Evolutionary conservation across 2,113 vertebrate species (phyloP).

Genomic region (Nothocercus julius): DNA sequence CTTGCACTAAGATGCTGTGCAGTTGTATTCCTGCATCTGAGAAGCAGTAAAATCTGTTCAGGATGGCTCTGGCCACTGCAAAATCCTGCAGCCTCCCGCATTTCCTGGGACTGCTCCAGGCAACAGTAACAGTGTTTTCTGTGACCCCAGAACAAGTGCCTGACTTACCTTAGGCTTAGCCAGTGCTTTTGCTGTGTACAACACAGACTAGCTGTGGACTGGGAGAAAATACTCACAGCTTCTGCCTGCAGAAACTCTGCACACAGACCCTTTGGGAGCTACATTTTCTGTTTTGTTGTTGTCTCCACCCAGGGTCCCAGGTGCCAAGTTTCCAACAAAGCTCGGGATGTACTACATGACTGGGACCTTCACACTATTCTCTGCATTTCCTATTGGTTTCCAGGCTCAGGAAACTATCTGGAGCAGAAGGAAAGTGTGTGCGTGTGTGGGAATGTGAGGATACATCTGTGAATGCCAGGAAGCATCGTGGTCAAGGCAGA

Average conservation of each 20-base stretch:
- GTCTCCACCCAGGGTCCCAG: neutral
- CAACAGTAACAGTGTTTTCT: neutral
- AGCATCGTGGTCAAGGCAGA: neutral
- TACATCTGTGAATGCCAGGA: neutral
- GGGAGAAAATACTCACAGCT: neutral
- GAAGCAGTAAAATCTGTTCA: neutral
- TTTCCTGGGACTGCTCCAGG: neutral
- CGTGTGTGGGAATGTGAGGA: neutral
- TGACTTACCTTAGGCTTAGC: neutral
- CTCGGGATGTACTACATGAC: neutral
- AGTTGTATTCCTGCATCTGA: neutral
- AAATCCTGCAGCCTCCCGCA: neutral
- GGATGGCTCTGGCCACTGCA: fast-evolving
- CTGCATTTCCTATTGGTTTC: neutral
- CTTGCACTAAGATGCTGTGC: neutral
- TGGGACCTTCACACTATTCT: neutral
- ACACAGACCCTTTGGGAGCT: neutral
- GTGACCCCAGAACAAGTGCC: neutral
- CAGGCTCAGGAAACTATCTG: neutral
- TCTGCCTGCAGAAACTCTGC: neutral
- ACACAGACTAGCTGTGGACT: neutral
- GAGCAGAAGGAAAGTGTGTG: neutral
- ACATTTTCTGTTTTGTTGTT: neutral
- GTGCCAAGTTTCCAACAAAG: neutral
- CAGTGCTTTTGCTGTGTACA: neutral